phyloP scores from a whole-genome alignment of 2,888 invertebrate genomes.

The Acronicta psi region DNA sequence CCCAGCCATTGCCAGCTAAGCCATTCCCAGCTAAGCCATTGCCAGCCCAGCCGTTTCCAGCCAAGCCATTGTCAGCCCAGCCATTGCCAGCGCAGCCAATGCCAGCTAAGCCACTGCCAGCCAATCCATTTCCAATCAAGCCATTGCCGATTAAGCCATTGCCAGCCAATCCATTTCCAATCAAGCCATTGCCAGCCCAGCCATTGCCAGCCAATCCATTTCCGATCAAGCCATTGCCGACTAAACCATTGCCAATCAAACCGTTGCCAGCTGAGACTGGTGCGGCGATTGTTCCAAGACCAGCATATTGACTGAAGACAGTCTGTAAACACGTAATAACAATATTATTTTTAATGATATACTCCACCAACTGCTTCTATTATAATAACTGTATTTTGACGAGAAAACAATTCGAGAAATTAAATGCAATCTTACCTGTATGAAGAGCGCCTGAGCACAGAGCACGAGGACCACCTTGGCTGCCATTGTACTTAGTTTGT shows the following conservation, averaged over 20 bases:
- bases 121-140: background rate
- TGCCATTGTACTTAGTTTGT: constrained; percentile 21
- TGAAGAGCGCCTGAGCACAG: constrained; percentile 14
- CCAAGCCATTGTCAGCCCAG: constrained; percentile 34
- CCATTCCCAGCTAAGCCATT: constrained; percentile 1
- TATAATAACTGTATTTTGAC: no score
- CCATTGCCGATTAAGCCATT: constrained; percentile 8
- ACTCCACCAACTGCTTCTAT: no score
- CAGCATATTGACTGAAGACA: background rate
- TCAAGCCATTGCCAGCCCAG: background rate
- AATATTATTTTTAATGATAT: no score
- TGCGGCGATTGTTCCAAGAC: background rate
- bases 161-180: constrained; percentile 3
- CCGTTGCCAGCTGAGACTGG: background rate
- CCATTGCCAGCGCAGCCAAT: constrained; percentile 11
- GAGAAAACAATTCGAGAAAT: background rate
- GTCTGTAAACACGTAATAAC: background rate
- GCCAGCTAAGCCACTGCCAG: constrained; percentile 32
- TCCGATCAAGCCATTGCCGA: background rate
- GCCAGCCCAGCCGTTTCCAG: background rate
- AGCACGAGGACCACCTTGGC: background rate
- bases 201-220: background rate
- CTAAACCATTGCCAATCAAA: background rate
- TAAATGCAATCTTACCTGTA: constrained; percentile 3
- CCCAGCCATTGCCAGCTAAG: background rate